phyloP scores from a whole-genome alignment of 2,888 invertebrate genomes.

The Drosophila setosimentum region DNA sequence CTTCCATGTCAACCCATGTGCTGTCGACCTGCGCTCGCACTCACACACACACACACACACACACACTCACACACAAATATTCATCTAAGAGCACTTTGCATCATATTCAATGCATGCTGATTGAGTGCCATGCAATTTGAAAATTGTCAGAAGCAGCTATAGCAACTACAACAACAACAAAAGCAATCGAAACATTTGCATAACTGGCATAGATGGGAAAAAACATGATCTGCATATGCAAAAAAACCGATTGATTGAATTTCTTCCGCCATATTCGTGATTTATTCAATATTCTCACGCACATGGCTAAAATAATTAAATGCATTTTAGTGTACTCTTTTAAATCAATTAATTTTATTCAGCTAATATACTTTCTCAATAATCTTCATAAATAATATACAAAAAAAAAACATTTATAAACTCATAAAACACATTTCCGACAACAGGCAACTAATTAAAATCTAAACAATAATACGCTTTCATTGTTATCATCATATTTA shows the following conservation, averaged over 20 bases:
- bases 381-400: not conserved
- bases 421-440: not conserved
- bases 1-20: not conserved
- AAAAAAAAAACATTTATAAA: not conserved
- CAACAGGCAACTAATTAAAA: not conserved
- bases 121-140: conserved; percentile 68
- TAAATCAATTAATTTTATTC: conserved; percentile 3
- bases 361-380: not conserved
- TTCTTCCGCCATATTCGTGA: not conserved
- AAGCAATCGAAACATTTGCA: conserved; percentile 52
- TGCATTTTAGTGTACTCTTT: not conserved
- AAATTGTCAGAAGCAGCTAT: conserved; percentile 52
- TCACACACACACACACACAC: not conserved
- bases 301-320: conserved; percentile 1
- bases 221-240: conserved; percentile 21
- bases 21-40: not conserved
- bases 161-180: conserved; percentile 18
- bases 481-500: not conserved
- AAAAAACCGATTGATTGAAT: conserved; percentile 18
- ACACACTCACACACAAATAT: conserved; percentile 7
- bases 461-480: not conserved
- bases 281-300: conserved; percentile 18
- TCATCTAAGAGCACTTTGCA: conserved; percentile 22
- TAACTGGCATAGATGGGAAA: conserved; percentile 51
- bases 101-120: conserved; percentile 67